phyloP scores from a whole-genome alignment of 2,113 vertebrate species.

The Amphilophus citrinellus region DNA sequence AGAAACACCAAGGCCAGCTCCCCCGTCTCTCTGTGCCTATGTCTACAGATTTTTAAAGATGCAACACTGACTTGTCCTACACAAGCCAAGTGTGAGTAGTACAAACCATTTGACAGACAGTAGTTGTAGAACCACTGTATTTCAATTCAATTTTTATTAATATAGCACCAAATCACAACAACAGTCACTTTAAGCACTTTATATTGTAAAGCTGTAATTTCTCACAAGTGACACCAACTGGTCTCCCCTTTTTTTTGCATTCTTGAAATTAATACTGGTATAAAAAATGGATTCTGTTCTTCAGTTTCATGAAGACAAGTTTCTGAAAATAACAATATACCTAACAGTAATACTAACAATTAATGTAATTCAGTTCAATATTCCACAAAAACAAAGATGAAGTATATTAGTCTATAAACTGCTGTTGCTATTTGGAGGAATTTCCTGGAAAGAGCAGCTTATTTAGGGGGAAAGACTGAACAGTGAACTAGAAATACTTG shows the following conservation, averaged over 20 bases:
- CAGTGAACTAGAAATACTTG: background rate
- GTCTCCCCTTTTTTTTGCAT: background rate
- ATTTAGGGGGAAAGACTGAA: background rate
- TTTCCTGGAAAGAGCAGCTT: background rate
- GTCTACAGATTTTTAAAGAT: background rate
- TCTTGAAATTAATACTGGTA: background rate
- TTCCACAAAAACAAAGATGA: fast-evolving
- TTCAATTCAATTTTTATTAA: too few relatives aligned
- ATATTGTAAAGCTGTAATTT: background rate
- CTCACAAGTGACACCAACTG: background rate
- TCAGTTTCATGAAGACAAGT: background rate
- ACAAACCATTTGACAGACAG: background rate
- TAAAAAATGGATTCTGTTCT: background rate
- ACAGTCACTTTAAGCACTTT: too few relatives aligned
- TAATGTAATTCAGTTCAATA: background rate
- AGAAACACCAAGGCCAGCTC: background rate
- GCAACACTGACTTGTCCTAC: background rate
- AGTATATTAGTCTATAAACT: background rate
- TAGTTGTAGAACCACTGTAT: background rate
- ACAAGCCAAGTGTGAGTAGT: background rate
- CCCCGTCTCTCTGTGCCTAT: background rate
- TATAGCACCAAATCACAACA: too few relatives aligned
- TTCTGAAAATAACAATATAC: background rate
- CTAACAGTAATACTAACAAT: background rate
- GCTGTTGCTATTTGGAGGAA: background rate